Base-by-base conservation (phyloP, 2,797 vertebrate species). In the Lithobates pipiens region DNA sequence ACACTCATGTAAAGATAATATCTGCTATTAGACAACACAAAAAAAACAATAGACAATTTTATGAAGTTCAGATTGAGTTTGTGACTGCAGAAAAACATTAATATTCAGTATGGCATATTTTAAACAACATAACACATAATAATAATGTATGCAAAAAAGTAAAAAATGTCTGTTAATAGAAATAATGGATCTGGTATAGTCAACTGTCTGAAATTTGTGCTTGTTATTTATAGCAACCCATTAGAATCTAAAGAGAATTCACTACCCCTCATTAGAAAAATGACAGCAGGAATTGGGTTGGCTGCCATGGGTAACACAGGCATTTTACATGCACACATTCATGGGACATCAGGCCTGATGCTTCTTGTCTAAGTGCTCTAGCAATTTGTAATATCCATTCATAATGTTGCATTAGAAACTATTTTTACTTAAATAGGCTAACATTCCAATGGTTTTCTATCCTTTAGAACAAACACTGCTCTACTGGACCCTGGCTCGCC, bases 401-500 rank as follows among this genome's bases (percentile, higher is more conserved):
- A 70, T n/a, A 27, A 54, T 36, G 27, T 46, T 27, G 25, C 27
- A 65, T 75, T 50, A 39, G 54, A 9, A 8, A n/a, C 5, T 78
- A 10, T 61, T 68, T 32, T 76, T 77, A 27, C 16, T 44, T n/a
- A 67, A 73, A 10, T 63, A 42, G 34, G 61, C 50, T 42, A 27
- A 61, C 11, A 32, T 42, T 79, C 63, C 61, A 29, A n/a, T 74
- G 54, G 13, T 67, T 72, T 74, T 71, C 13, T 75, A 44, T 44
- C 15, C 83, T 82, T 86, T 88, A 98, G 98, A 90, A 96, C 97
- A 46, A 97, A 95, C 89, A 97, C 97, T 83, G 95, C 97, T 83
- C 94, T 97, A 89, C 90, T 99, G 93, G 97, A 99, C 92, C 98
- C 97, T 15, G 96, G 95, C 86, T 97, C 96, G 83, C 96, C 97